Evolutionary conservation across 1,140 invertebrate species (phyloP).

Genomic region (Bradynema listronoti): DNA sequence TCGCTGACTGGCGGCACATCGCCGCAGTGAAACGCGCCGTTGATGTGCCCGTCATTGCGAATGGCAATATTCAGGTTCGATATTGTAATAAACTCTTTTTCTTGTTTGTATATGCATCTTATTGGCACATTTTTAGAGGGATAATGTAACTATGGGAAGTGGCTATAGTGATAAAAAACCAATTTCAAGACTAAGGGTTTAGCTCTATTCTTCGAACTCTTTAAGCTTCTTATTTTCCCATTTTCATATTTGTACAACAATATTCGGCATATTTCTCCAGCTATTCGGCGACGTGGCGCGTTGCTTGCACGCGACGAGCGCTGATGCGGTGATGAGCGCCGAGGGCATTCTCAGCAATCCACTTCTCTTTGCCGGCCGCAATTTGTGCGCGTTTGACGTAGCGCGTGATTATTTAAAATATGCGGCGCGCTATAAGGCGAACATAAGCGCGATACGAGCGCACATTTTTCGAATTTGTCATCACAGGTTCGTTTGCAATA

Average conservation of each 20-base stretch:
- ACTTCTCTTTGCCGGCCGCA: conserved; percentile 67
- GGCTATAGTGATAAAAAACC: too few species aligned
- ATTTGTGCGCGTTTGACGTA: conserved; percentile 70
- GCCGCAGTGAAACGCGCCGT: conserved; percentile 79
- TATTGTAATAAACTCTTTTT: too few species aligned
- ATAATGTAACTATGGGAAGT: too few species aligned
- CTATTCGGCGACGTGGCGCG: conserved; percentile 72
- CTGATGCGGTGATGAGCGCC: conserved; percentile 68
- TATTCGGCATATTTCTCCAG: conserved; percentile 37
- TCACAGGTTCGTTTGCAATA: conserved; percentile 85
- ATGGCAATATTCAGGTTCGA: conserved; percentile 96
- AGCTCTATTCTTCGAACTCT: conserved; percentile 9
- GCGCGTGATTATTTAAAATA: conserved; percentile 80
- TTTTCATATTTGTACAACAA: neutral
- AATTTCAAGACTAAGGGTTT: too few species aligned
- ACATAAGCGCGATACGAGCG: conserved; percentile 79
- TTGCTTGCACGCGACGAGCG: conserved; percentile 78
- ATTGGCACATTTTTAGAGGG: too few species aligned
- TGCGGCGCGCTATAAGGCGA: conserved; percentile 76
- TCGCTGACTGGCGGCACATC: conserved; percentile 89
- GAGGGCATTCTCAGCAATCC: conserved; percentile 95
- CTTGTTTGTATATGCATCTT: too few species aligned
- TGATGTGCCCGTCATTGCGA: conserved; percentile 86
- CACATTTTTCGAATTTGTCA: conserved; percentile 96
- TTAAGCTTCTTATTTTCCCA: neutral